Conservation (phyloP, 2,797 vertebrate species). For the Discoglossus pictus region DNA sequence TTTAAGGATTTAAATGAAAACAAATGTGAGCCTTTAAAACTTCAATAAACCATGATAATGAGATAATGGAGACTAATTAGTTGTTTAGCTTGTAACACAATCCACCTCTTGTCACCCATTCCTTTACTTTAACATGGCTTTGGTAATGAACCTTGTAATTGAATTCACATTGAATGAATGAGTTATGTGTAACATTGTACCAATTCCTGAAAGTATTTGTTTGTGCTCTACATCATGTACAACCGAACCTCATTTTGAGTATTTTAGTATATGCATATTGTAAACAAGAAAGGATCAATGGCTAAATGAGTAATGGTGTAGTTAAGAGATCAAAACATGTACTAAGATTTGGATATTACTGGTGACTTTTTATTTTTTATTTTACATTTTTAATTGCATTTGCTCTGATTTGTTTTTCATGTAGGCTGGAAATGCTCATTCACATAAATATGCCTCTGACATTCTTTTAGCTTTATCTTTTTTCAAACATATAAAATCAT, state of each 20-base stretch:
- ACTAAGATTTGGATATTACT: conserved; percentile 10
- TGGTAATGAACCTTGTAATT: conserved; percentile 24
- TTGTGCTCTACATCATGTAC: conserved; percentile 20
- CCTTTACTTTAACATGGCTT: neutral
- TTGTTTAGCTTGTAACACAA: too few species aligned
- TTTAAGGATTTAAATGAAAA: too few species aligned
- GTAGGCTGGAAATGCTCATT: too few species aligned
- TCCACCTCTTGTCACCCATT: too few species aligned
- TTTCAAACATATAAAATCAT: too few species aligned
- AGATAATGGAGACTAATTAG: too few species aligned
- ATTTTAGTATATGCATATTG: conserved; percentile 29
- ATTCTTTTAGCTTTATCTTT: too few species aligned
- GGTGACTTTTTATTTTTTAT: neutral
- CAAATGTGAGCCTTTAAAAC: too few species aligned
- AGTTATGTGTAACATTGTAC: conserved; percentile 23
- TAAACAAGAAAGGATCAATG: conserved; percentile 38
- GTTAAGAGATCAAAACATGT: conserved; percentile 31
- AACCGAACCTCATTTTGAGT: conserved; percentile 10
- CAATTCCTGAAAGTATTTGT: conserved; percentile 23
- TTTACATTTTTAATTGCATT: neutral
- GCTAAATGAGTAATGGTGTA: conserved; percentile 32
- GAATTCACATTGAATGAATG: conserved; percentile 21
- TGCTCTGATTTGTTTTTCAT: conserved; percentile 3
- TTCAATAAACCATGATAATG: too few species aligned
- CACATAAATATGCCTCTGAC: too few species aligned